Percentiles rank a stretch among this genome's conserved stretches.
Evolutionary conservation across 2,113 vertebrate species (phyloP).

Genomic region (Scalopus aquaticus): DNA sequence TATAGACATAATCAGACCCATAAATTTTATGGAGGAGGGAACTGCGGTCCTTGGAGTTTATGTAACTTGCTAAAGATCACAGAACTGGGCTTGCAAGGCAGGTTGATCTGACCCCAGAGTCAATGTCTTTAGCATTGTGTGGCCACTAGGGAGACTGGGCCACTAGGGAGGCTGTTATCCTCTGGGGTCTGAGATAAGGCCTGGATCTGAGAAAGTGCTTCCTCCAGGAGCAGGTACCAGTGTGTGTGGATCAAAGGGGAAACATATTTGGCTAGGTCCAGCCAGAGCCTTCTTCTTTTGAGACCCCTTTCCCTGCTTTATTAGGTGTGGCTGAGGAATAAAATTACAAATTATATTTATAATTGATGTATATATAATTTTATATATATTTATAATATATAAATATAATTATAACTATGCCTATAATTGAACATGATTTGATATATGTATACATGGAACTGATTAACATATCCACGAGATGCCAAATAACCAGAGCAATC

Average conservation of each 20-base stretch:
- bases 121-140: fast-evolving
- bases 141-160: background rate
- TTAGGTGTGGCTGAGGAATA: background rate
- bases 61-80: background rate
- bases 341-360: background rate
- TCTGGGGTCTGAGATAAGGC: background rate
- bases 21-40: background rate
- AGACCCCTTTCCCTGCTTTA: background rate
- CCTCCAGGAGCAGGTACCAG: background rate
- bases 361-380: background rate
- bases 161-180: fast-evolving
- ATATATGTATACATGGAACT: background rate
- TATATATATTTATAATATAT: background rate
- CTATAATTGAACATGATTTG: background rate
- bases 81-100: background rate
- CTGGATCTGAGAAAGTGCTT: background rate
- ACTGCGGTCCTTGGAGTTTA: background rate
- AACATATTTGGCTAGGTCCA: background rate
- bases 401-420: background rate
- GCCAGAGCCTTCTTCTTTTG: background rate
- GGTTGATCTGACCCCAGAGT: background rate
- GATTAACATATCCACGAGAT: background rate
- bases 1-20: background rate
- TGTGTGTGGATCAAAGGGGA: background rate
- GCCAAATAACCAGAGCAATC: background rate